phyloP scores from a whole-genome alignment of 2,113 vertebrate species.

The Tragelaphus scriptus region DNA sequence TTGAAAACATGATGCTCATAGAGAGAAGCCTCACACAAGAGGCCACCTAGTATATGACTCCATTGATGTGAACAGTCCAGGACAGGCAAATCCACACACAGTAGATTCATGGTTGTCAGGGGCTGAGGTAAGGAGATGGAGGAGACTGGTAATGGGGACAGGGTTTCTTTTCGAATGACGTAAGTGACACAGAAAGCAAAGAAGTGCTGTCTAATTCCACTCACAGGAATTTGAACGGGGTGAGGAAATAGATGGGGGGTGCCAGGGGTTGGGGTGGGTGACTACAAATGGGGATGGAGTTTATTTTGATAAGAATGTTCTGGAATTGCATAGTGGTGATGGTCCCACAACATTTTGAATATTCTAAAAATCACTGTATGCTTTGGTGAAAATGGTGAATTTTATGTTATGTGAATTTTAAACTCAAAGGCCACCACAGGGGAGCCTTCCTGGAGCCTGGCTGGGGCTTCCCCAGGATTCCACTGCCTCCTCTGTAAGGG shows the following conservation, averaged over 20 bases:
- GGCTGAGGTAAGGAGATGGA: fast-evolving
- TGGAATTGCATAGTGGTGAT: background rate
- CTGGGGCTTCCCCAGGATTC: fast-evolving
- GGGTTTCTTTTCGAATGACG: background rate
- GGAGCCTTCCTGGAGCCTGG: background rate
- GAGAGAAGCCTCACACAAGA: background rate
- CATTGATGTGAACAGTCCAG: background rate
- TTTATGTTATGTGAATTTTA: background rate
- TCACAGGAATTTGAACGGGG: background rate
- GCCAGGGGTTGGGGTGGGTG: too few relatives aligned
- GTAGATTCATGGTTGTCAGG: background rate
- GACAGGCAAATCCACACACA: background rate
- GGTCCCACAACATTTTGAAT: background rate
- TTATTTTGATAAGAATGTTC: background rate
- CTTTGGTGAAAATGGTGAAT: background rate
- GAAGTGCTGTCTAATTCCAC: background rate
- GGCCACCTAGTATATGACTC: background rate
- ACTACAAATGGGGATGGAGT: background rate
- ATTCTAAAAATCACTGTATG: background rate
- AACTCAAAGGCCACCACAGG: background rate
- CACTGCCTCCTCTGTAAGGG: background rate
- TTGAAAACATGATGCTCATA: background rate
- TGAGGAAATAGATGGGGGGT: background rate
- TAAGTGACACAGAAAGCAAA: background rate
- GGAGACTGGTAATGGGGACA: fast-evolving